Evolutionary conservation across 2,113 vertebrate genomes (phyloP), one percentile per base, ranked within the genome.

Genomic region (Sander lucioperca): DNA sequence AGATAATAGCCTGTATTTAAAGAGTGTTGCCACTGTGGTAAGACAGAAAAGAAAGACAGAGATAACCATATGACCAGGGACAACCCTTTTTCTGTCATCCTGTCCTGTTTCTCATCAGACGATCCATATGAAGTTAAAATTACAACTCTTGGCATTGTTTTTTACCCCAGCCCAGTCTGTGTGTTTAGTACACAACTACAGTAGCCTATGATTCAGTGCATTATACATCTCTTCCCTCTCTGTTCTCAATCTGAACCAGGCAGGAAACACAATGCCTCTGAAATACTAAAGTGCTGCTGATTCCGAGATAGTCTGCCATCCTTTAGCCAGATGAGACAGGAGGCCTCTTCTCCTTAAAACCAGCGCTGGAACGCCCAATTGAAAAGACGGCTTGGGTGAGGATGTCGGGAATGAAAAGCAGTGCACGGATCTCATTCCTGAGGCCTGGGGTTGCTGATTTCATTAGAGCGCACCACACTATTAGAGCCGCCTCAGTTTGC

Each of bases 401-500:
- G 91, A 91, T 86, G 84, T 68, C 71, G 78, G 77, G 85, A 92
- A 91, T 88, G 79, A 91, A 90, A 89, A 89, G 81, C 67, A 54
- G 45, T 67, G 77, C 77, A 72, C 81, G 89, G 84, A 88, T 90
- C 79, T 91, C 91, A 91, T 94, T 94, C 87, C 90, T 89, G 92
- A 94, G 92, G 85, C 87, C 90, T 89, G 85, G 89, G 88, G 78
- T 91, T 86, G 88, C 92, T 94, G 93, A 94, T 95, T 94, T 94
- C 92, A 95, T 94, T 95, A 93, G 82, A 89, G 90, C 72, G 68
- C 84, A 94, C 90, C 87, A 84, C 92, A 91, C 87, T 93, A 92
- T 94, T 94, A 93, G 85, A 90, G 91, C 82, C 50, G 82, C 92
- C 94, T 94, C 89, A 90, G 88, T 94, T 93, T 94, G 90, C 93